Conservation (phyloP, 92 coral and sea anemone genomes). For the Zoanthus sansibaricus region DNA sequence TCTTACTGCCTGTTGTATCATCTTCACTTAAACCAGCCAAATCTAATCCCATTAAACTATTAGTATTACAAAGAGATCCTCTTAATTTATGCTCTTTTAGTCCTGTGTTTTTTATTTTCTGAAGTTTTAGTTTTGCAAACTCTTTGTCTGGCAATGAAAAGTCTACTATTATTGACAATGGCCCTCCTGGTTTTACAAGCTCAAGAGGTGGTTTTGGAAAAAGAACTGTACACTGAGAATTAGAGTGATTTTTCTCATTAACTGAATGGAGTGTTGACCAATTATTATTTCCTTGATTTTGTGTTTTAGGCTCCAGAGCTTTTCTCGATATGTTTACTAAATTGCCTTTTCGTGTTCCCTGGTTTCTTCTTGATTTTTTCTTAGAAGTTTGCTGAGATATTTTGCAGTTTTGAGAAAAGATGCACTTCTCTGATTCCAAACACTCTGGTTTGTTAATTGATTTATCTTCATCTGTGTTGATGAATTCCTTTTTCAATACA, state of each 20-base stretch:
- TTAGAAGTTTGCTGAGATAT: not conserved
- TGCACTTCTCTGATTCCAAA: not conserved
- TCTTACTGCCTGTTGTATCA: not conserved
- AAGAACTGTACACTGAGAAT: constrained; percentile 6
- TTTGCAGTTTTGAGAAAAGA: not conserved
- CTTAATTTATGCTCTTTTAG: not conserved
- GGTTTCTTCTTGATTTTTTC: not conserved
- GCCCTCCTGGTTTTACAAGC: constrained; percentile 69
- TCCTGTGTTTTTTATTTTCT: constrained; percentile 59
- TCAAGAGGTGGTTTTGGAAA: constrained; percentile 73
- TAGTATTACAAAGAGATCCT: not conserved
- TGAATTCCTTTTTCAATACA: not conserved
- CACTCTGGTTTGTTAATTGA: not conserved
- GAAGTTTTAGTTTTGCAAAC: constrained; percentile 85
- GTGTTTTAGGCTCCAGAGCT: not conserved
- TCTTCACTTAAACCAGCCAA: not conserved
- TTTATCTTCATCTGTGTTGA: not conserved
- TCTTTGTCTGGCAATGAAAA: constrained; percentile 88
- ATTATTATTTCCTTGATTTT: constrained; percentile 1
- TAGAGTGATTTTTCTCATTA: not conserved
- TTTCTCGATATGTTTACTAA: not conserved
- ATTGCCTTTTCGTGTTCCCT: not conserved
- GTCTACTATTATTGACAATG: constrained; percentile 65
- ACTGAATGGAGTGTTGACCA: not conserved
- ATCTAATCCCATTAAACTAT: not conserved